These are phyloP conservation scores for Creontiades dilutus DNA, from an alignment of 2,888 invertebrate genomes.

Conservation along the genomic window DNA sequence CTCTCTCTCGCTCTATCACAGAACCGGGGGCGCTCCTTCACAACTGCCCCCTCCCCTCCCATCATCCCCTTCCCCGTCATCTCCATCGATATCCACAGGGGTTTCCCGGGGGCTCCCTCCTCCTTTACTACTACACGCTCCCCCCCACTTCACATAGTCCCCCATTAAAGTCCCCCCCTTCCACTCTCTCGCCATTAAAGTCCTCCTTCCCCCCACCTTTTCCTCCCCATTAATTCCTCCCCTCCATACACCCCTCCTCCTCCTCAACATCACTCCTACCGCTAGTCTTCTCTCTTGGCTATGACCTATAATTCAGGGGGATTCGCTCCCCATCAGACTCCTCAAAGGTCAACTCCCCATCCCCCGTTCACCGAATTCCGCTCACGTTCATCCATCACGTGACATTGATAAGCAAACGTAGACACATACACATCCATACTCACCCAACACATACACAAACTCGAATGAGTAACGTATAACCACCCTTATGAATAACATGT, in stretches of 20 bases:
- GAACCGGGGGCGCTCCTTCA: conserved; percentile 52
- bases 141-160: not conserved
- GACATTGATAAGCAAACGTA: not conserved
- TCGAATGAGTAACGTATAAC: too few relatives aligned
- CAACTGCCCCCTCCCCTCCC: not conserved
- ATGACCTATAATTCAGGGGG: conserved; percentile 49
- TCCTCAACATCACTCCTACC: not conserved
- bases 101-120: not conserved
- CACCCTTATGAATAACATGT: too few relatives aligned
- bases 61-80: not conserved
- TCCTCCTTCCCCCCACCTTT: not conserved
- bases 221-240: not conserved
- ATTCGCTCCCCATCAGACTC: not conserved
- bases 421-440: not conserved
- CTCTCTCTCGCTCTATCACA: not conserved
- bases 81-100: not conserved
- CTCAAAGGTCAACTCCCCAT: conserved; percentile 27
- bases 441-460: too few relatives aligned
- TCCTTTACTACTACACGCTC: conserved; percentile 1
- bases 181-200: not conserved
- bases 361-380: not conserved
- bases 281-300: too few relatives aligned
- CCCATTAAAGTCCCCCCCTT: not conserved
- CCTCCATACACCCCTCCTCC: not conserved
- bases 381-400: conserved; percentile 13